Percentiles rank a stretch among this genome's conserved stretches.
phyloP scores from a whole-genome alignment of 2,888 invertebrate genomes.

The Acanthopleura granulata region DNA sequence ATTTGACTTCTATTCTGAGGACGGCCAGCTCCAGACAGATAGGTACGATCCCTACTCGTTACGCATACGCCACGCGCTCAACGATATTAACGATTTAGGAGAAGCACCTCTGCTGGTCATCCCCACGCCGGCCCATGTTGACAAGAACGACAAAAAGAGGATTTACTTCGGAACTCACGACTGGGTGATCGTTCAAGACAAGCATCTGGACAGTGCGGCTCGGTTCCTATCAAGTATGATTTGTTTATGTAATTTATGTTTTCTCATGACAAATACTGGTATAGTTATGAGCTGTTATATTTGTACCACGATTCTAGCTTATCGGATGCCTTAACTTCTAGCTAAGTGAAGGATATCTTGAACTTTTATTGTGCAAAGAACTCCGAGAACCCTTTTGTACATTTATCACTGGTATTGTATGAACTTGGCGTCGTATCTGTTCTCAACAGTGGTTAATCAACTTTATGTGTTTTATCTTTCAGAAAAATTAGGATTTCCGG shows the following conservation, averaged over 20 bases:
- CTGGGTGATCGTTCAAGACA: conserved; percentile 12
- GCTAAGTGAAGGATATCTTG: no score
- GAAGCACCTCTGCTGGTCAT: background rate
- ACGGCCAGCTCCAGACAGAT: background rate
- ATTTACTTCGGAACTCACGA: conserved; percentile 15
- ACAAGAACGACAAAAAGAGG: background rate
- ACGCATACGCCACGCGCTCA: background rate
- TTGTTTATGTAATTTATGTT: background rate
- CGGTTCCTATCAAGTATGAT: background rate
- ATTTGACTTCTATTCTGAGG: background rate
- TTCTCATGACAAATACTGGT: no score
- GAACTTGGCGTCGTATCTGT: no score
- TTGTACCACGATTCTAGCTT: no score
- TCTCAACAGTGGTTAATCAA: no score
- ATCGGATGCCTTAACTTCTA: no score
- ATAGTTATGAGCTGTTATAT: no score
- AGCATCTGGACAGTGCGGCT: background rate
- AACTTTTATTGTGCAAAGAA: no score
- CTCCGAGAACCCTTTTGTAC: no score
- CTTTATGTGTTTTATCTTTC: no score
- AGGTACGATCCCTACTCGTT: conserved; percentile 6
- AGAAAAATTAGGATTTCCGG: background rate
- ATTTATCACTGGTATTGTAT: no score
- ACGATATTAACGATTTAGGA: conserved; percentile 12
- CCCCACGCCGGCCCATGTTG: background rate